phyloP scores from a whole-genome alignment of 2,888 invertebrate species.

The Calliopum simillimum region DNA sequence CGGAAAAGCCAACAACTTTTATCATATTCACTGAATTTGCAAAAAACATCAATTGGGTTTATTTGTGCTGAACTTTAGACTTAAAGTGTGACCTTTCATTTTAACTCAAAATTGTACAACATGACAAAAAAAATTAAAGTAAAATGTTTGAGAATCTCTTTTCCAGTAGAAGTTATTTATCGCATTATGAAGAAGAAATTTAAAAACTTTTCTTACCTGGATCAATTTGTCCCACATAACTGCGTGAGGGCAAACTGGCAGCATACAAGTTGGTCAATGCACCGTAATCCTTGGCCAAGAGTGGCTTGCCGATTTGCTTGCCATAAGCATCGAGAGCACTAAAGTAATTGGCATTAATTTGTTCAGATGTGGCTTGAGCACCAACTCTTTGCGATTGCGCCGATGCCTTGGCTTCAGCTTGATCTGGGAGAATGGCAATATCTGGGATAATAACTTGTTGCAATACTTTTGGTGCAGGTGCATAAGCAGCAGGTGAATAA shows the following conservation, averaged over 20 bases:
- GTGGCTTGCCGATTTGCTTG: slow-evolving; percentile 56
- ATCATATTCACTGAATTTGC: too few relatives aligned
- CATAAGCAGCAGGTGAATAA: slow-evolving; percentile 5
- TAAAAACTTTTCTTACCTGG: slow-evolving; percentile 54
- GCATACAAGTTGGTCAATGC: slow-evolving; percentile 55
- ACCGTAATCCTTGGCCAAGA: slow-evolving; percentile 55
- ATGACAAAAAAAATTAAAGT: background rate
- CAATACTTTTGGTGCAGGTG: background rate
- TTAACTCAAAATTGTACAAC: too few relatives aligned
- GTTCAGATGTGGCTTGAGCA: slow-evolving; percentile 59
- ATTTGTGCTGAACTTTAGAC: too few relatives aligned
- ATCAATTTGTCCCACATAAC: slow-evolving; percentile 61
- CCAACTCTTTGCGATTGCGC: slow-evolving; percentile 55
- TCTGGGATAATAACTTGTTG: slow-evolving; percentile 29
- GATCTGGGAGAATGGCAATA: slow-evolving; percentile 42
- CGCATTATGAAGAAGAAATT: too few relatives aligned
- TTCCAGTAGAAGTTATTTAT: too few relatives aligned
- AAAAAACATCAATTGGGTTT: too few relatives aligned
- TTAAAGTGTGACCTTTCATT: too few relatives aligned
- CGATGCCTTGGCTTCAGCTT: slow-evolving; percentile 54
- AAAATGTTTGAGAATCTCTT: too few relatives aligned
- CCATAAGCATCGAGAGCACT: slow-evolving; percentile 54
- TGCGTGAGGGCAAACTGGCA: slow-evolving; percentile 62
- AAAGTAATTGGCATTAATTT: slow-evolving; percentile 53
- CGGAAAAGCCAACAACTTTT: too few relatives aligned